These are phyloP conservation scores for Tryphoninae sp. DNA, from an alignment of 2,888 invertebrate genomes.

Conservation along the genomic window DNA sequence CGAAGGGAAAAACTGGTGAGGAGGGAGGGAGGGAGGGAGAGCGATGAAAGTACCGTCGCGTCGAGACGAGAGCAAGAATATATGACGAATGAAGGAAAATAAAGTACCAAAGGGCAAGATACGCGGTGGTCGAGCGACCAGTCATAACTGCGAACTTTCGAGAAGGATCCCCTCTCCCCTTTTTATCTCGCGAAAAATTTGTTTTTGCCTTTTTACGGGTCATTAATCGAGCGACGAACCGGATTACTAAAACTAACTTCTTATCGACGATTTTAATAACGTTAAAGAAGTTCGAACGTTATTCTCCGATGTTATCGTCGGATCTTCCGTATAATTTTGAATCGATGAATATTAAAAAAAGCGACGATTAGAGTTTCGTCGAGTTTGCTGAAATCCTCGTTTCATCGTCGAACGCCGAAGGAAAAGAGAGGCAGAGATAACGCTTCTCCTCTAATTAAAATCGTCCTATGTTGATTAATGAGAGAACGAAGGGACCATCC, in stretches of 20 bases:
- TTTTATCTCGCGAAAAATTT: background rate
- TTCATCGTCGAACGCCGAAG: background rate
- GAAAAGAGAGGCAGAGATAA: slow-evolving; percentile 7
- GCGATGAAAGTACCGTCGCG: background rate
- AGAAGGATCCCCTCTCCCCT: background rate
- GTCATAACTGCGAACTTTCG: slow-evolving; percentile 1
- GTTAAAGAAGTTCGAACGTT: too few relatives aligned
- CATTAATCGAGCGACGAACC: background rate
- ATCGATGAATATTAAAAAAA: too few relatives aligned
- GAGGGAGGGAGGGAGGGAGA: background rate
- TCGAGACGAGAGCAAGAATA: slow-evolving; percentile 12
- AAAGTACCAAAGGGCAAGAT: background rate
- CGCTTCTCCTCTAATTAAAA: slow-evolving; percentile 30
- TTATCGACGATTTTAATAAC: too few relatives aligned
- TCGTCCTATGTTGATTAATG: slow-evolving; percentile 24
- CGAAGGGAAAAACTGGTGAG: slow-evolving; percentile 27
- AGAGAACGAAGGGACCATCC: slow-evolving; percentile 1
- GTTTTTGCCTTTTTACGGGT: background rate
- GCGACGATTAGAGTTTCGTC: background rate
- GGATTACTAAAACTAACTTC: background rate
- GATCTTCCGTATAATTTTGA: too few relatives aligned
- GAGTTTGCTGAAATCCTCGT: background rate
- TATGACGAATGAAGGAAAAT: background rate
- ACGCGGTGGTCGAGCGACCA: background rate
- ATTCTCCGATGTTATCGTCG: too few relatives aligned